phyloP scores from a whole-genome alignment of 1,140 invertebrate species.

The Leptinotarsa undecemlineata region DNA sequence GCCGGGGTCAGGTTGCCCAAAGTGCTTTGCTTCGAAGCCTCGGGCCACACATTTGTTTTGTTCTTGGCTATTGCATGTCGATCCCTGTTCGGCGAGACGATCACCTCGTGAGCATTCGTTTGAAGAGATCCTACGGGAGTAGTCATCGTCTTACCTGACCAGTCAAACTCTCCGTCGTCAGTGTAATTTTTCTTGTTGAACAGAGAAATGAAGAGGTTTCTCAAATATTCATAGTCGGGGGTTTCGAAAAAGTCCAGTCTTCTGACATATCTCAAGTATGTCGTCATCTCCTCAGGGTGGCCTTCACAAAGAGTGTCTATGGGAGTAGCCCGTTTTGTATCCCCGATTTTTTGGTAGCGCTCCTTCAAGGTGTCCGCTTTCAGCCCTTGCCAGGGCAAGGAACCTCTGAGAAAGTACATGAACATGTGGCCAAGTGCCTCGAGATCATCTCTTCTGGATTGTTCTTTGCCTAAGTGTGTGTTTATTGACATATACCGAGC shows the following conservation, averaged over 20 bases:
- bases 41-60: constrained; percentile 58
- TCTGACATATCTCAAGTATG: constrained; percentile 95
- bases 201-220: constrained; percentile 92
- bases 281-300: constrained; percentile 96
- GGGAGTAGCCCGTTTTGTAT: constrained; percentile 97
- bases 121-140: constrained; percentile 14
- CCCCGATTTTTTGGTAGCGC: constrained; percentile 99
- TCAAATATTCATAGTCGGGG: constrained; percentile 98
- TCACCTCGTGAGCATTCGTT: constrained; percentile 8
- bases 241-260: constrained; percentile 99
- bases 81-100: constrained; percentile 11
- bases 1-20: constrained; percentile 84
- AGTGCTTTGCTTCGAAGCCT: constrained; percentile 62
- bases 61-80: constrained; percentile 34
- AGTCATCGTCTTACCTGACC: constrained; percentile 92
- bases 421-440: constrained; percentile 99
- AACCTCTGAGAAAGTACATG: constrained; percentile 99
- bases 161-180: constrained; percentile 97
- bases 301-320: constrained; percentile 98
- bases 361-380: constrained; percentile 99
- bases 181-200: constrained; percentile 91
- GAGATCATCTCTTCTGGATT: constrained; percentile 97
- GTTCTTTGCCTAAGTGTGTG: constrained; percentile 99
- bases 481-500: constrained; percentile 99
- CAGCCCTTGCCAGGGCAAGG: constrained; percentile 98